Base-by-base conservation (phyloP, 2,113 vertebrate genomes). In the Phyllostomus hastatus region DNA sequence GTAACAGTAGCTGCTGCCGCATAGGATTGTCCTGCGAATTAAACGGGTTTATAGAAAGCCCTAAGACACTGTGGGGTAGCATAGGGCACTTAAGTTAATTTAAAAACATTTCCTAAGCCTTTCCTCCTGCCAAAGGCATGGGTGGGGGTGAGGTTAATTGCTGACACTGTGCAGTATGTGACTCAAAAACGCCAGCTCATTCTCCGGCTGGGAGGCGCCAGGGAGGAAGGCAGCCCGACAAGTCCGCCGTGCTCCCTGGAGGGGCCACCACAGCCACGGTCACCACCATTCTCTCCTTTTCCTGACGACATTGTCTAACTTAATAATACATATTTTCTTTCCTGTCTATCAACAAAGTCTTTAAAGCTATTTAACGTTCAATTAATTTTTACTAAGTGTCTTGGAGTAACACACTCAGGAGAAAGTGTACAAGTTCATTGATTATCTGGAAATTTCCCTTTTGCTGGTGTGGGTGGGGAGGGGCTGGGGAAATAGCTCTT, bases 71-170 rank as follows among this genome's bases (percentile, higher is more conserved):
- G 2, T 7, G 46, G 46, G 11, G 17, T 31, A 15, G 20, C 19
- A 3, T 22, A 26, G 14, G 70, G 73, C 12, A 38, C 54, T 59
- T 35, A 31, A 0, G 1, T 41, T 38, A 82, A 26, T 57, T 83
- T 84, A 52, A 67, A 72, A 54, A 16, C 16, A n/a, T 17, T 86
- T 59, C 52, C 19, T n/a, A 46, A 76, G 75, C 31, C 73, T 70
- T n/a, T 75, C 52, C 33, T 80, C 66, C 70, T 66, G 35, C 67
- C 43, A 46, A 46, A 59, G 54, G 12, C 33, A 19, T 24, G 35
- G 6, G 0, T 9, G 0, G 3, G 17, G 6, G 7, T 10, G 28
- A 7, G 5, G 33, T 5, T 59, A n/a, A 31, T 69, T 20, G 38
- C 69, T 7, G 10, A 78, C 2, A 16, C 16, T 14, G 17, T 67